Evolutionary conservation across 2,888 invertebrate species (phyloP).

Genomic region (Pilophorus perplexus): DNA sequence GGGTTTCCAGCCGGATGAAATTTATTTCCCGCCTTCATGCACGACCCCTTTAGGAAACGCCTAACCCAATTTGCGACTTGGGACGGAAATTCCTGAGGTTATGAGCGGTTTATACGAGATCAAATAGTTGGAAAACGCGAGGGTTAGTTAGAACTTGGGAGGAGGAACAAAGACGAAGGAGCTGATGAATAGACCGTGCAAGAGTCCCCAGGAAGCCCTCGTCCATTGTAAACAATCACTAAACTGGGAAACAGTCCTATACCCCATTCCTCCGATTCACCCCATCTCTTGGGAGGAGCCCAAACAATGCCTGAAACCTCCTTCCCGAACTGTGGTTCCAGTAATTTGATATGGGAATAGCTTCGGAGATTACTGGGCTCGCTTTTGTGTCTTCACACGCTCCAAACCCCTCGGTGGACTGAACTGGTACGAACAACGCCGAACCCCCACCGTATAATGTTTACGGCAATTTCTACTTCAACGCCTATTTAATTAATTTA

Average conservation of each 20-base stretch:
- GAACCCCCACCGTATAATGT: too few species aligned
- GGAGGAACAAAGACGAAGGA: conserved; percentile 33
- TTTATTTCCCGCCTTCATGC: conserved; percentile 9
- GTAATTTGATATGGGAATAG: conserved; percentile 46
- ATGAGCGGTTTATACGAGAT: neutral
- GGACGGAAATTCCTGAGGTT: conserved; percentile 24
- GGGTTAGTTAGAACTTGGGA: neutral
- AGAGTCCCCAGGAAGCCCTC: conserved; percentile 2
- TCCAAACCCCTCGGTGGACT: neutral
- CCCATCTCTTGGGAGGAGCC: conserved; percentile 22
- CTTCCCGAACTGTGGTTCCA: conserved; percentile 36
- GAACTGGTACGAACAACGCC: too few species aligned
- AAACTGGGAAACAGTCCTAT: conserved; percentile 42
- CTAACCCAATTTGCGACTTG: conserved; percentile 35
- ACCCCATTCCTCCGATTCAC: neutral
- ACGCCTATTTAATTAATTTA: too few species aligned
- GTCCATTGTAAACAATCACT: conserved; percentile 41
- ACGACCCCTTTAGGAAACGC: neutral
- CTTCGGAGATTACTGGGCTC: conserved; percentile 41
- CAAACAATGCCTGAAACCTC: conserved; percentile 36
- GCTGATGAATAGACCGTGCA: conserved; percentile 29
- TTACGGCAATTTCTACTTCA: too few species aligned
- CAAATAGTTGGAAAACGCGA: conserved; percentile 21
- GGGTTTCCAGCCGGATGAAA: conserved; percentile 26
- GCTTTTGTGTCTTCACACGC: conserved; percentile 39